Evolutionary conservation across 2,113 vertebrate species (phyloP).

Genomic region (Gadus macrocephalus): DNA sequence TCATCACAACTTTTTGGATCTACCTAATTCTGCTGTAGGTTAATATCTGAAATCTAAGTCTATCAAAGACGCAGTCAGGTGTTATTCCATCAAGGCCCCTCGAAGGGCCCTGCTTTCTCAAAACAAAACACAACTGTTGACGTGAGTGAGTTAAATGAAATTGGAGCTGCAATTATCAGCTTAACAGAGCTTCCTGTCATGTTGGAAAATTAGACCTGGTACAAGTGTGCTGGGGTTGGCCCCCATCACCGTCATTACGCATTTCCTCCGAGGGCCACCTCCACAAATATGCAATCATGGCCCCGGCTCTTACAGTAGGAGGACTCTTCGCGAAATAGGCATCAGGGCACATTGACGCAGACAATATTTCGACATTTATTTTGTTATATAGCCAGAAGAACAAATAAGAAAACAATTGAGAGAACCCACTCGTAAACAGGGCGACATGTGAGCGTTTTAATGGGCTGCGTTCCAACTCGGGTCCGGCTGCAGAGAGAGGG

Average conservation of each 20-base stretch:
- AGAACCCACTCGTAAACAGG: constrained; percentile 25
- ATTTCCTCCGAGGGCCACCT: constrained; percentile 64
- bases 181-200: constrained; percentile 78
- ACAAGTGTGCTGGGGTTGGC: constrained; percentile 66
- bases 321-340: constrained; percentile 41
- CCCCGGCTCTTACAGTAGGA: constrained; percentile 49
- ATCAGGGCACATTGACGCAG: constrained; percentile 18
- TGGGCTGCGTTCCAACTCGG: constrained; percentile 10
- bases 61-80: neutral
- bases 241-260: constrained; percentile 66
- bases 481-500: constrained; percentile 66
- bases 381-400: constrained; percentile 7
- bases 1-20: too few relatives aligned
- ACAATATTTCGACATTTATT: constrained; percentile 29
- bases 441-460: constrained; percentile 9
- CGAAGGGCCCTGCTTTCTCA: constrained; percentile 35
- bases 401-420: constrained; percentile 36
- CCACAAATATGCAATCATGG: constrained; percentile 55
- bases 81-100: constrained; percentile 34
- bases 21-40: too few relatives aligned
- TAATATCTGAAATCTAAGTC: too few relatives aligned
- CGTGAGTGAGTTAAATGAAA: constrained; percentile 76
- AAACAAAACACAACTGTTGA: constrained; percentile 75
- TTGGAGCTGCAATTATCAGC: constrained; percentile 75
- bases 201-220: constrained; percentile 74